phyloP scores from a whole-genome alignment of 1,140 invertebrate species.

The Eciton burchellii region DNA sequence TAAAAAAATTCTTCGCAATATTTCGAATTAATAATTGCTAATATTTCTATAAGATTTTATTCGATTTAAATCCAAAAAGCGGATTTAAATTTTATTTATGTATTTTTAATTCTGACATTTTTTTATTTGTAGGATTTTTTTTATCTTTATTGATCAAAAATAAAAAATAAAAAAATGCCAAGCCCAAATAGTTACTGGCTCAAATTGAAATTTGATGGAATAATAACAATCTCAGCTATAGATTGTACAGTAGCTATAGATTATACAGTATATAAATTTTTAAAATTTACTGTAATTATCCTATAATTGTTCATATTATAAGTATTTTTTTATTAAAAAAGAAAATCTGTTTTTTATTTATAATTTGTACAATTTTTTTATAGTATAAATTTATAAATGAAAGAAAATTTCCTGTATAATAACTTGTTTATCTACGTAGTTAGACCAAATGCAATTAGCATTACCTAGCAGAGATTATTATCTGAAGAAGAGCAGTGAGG shows the following conservation, averaged over 20 bases:
- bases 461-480: conserved; percentile 94
- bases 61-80: too few species aligned
- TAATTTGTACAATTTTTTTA: background rate
- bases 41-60: too few species aligned
- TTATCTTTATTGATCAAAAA: background rate
- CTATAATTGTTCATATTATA: background rate
- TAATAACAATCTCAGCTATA: background rate
- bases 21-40: too few species aligned
- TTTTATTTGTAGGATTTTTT: too few species aligned
- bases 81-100: background rate
- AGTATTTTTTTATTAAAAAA: background rate
- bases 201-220: background rate
- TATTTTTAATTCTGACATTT: background rate
- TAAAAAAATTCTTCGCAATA: too few species aligned
- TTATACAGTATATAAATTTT: too few species aligned
- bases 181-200: too few species aligned
- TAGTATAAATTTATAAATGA: background rate
- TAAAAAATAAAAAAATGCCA: too few species aligned
- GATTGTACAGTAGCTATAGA: too few species aligned
- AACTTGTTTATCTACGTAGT: conserved; percentile 82
- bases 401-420: background rate
- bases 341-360: background rate
- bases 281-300: background rate
- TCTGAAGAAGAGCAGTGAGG: conserved; percentile 89
- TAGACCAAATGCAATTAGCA: conserved; percentile 93